Base-by-base conservation (phyloP, 2,888 invertebrate species). In the Automeris io region DNA sequence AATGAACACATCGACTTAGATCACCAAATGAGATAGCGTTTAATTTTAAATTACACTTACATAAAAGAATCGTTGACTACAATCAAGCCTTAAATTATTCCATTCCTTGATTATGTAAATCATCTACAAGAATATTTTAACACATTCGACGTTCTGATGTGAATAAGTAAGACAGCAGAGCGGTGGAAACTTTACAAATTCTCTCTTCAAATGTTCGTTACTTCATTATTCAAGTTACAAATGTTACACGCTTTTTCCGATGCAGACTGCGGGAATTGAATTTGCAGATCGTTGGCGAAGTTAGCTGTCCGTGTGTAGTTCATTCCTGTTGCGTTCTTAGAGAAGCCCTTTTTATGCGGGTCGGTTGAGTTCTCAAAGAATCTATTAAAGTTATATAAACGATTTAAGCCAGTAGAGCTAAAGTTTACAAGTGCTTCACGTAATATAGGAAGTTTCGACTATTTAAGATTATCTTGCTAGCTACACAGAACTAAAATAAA, bases 181-280 rank as follows among this genome's bases (percentile, higher is more conserved):
- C 23, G 32, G 37, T 42, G 45, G 49, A 43, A 54, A 48, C 45
- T 56, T 52, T 50, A 43, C 49, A 51, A 52, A 54, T 57, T 50
- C 46, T 44, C 47, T 52, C 48, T 49, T 57, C 45, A 47, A 57
- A 58, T 51, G 55, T 61, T 67, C 50, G 53, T 57, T 55, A 61
- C 53, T 51, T 51, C 51, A 51, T 61, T 60, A 60, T 59, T 57
- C 52, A 58, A 57, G 51, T 57, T 25, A 35, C 11, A 22, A 24
- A 35, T 25, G 35, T 37, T 51, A 53, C 47, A 47, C 43, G 42
- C 41, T 57, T 63, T 62, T 59, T 58, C 57, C 56, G 46, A 56
- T 58, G 58, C 56, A 56, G 54, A 47, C 48, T 52, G 45, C 43
- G 48, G 50, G 57, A 61, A 63, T 61, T 54, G 54, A 61, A 61